Base-by-base conservation (phyloP, 2,113 vertebrate species). In the Syngnathus scovelli region DNA sequence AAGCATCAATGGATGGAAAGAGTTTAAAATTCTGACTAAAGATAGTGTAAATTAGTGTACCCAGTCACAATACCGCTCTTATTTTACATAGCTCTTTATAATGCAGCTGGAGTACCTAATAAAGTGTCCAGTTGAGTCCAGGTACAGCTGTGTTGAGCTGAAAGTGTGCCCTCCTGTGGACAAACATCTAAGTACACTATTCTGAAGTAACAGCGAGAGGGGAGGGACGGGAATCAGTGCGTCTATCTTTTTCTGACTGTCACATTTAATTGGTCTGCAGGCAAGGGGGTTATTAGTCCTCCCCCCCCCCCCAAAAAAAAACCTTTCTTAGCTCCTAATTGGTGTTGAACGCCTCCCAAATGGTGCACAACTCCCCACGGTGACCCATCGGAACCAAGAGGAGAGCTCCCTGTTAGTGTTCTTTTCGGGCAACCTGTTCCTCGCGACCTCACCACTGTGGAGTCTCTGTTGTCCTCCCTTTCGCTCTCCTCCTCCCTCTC, bases 191-290 rank as follows among this genome's bases (percentile, higher is more conserved):
- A 52, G 6, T 54, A 46, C 64, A 39, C 1, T 19, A n/a, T 27
- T 19, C 12, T 19, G 6, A 44, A 27, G 60, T 36, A 39, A 36
- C 8, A 39, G n/a, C 6, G 18, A 10, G 49, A 5, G n/a, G 1
- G 39, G 46, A 12, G 18, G 27, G 36, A 27, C 55, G 11, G 7
- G 1, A 6, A 44, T 39, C 61, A 63, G 39, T 63, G 61, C 2
- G 15, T 46, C 43, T 59, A 23, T 67, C 64, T 74, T 66, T 43
- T 58, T 15, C 23, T 61, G 38, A 38, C 71, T 77, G 70, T 82
- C 82, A 75, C 71, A 78, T 73, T 76, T 82, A 85, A 84, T 80
- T 82, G 78, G 76, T 74, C 75, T 23, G 23, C 75, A 48, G 77
- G 70, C 54, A 56, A 21, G 23, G 61, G 54, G 23, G 43, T 46